phyloP scores from a whole-genome alignment of 2,888 invertebrate species.

The Eugnorisma glareosa region DNA sequence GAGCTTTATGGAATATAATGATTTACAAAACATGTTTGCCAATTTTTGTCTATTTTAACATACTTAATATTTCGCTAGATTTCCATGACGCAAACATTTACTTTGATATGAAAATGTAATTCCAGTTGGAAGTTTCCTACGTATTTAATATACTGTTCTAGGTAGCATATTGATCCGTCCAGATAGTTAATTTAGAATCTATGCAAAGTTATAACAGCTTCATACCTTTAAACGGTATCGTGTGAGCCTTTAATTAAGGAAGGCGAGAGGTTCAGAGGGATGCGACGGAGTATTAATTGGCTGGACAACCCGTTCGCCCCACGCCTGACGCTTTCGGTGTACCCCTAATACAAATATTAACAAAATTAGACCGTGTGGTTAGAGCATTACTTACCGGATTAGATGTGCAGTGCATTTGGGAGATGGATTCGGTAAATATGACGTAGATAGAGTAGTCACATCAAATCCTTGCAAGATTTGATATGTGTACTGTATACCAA shows the following conservation, averaged over 20 bases:
- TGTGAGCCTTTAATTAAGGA: slow-evolving; percentile 58
- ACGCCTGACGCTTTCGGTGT: slow-evolving; percentile 28
- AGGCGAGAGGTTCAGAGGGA: slow-evolving; percentile 27
- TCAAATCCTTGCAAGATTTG: slow-evolving; percentile 24
- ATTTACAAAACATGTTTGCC: neutral
- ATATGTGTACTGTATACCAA: slow-evolving; percentile 10
- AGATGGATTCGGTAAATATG: slow-evolving; percentile 27
- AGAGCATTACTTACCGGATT: slow-evolving; percentile 41
- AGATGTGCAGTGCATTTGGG: slow-evolving; percentile 24
- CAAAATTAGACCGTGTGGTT: slow-evolving; percentile 60
- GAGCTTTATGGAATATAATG: too few relatives aligned
- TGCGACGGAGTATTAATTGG: slow-evolving; percentile 53
- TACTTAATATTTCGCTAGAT: slow-evolving; percentile 10
- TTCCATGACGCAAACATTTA: slow-evolving; percentile 29
- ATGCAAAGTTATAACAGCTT: slow-evolving; percentile 41
- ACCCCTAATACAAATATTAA: slow-evolving; percentile 53
- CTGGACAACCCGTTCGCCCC: slow-evolving; percentile 47
- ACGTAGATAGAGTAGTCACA: slow-evolving; percentile 7
- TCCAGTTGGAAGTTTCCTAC: slow-evolving; percentile 18
- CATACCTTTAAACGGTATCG: slow-evolving; percentile 52
- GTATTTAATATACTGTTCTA: slow-evolving; percentile 16
- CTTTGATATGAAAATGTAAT: slow-evolving; percentile 27
- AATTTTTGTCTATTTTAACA: neutral
- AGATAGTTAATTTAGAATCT: slow-evolving; percentile 49
- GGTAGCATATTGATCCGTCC: slow-evolving; percentile 29